Evolutionary conservation across 2,113 vertebrate genomes (phyloP).

Genomic region (Perca flavescens): DNA sequence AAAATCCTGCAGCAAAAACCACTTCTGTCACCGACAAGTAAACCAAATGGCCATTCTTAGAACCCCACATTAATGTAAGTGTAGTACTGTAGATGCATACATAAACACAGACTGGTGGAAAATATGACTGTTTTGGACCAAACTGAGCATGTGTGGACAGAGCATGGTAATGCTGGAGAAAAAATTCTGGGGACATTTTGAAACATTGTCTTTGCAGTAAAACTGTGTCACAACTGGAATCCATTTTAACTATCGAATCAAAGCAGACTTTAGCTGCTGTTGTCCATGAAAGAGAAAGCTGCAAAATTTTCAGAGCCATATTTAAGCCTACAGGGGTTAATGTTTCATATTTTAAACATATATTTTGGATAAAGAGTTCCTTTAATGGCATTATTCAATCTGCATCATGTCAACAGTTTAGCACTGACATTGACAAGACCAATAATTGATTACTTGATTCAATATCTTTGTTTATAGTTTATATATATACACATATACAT

Average conservation of each 20-base stretch:
- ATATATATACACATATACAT: too few relatives aligned
- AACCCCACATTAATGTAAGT: not conserved
- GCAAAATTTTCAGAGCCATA: not conserved
- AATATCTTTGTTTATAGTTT: not conserved
- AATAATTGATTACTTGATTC: not conserved
- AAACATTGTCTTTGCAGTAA: slow-evolving; percentile 13
- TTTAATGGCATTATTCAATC: not conserved
- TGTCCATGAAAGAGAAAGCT: slow-evolving; percentile 1
- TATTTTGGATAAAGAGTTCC: not conserved
- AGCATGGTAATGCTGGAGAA: slow-evolving; percentile 30
- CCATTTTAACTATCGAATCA: slow-evolving; percentile 31
- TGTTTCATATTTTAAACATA: slow-evolving; percentile 16
- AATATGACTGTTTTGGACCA: not conserved
- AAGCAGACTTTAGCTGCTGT: slow-evolving; percentile 5
- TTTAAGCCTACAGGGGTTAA: slow-evolving; percentile 1
- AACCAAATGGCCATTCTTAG: slow-evolving; percentile 14
- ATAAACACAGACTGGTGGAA: not conserved
- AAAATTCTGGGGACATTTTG: slow-evolving; percentile 18
- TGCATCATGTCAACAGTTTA: not conserved
- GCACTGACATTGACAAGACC: not conserved
- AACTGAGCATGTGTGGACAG: not conserved
- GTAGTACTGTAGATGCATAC: not conserved
- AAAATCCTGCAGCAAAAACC: not conserved
- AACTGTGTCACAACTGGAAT: slow-evolving; percentile 39
- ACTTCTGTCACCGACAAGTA: not conserved